These are phyloP conservation scores for Parapsyche elsis DNA, from an alignment of 1,140 invertebrate species.

Conservation along the genomic window DNA sequence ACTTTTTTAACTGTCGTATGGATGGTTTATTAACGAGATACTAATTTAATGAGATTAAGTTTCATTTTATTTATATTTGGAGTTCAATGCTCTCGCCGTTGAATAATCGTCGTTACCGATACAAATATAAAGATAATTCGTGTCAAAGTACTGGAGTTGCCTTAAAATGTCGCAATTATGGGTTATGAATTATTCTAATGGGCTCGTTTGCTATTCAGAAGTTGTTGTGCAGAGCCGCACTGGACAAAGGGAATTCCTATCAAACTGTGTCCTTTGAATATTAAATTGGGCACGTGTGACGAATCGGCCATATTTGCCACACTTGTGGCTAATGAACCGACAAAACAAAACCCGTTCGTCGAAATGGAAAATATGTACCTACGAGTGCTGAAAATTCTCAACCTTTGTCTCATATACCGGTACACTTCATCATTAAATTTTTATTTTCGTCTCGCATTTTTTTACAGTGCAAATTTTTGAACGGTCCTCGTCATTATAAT, in stretches of 20 bases:
- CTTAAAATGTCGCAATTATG: not conserved
- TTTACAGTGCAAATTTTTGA: not conserved
- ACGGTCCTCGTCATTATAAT: conserved; percentile 6
- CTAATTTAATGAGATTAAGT: too few relatives aligned
- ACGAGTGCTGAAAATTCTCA: too few relatives aligned
- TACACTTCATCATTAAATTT: not conserved
- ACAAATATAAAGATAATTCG: not conserved
- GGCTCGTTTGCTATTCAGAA: conserved; percentile 12
- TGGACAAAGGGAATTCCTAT: conserved; percentile 43
- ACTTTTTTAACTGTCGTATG: too few relatives aligned
- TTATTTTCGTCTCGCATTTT: not conserved
- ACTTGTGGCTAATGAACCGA: conserved; percentile 30
- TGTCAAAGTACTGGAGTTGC: too few relatives aligned
- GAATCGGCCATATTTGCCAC: not conserved
- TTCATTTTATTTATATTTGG: not conserved
- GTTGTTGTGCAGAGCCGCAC: not conserved
- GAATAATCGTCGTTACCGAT: not conserved
- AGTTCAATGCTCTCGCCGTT: not conserved
- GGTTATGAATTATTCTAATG: conserved; percentile 10
- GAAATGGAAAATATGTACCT: not conserved
- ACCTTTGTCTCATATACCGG: not conserved
- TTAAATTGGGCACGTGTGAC: conserved; percentile 22
- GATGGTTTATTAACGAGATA: too few relatives aligned
- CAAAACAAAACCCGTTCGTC: not conserved
- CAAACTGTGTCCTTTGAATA: conserved; percentile 26